phyloP scores from a whole-genome alignment of 2,888 invertebrate species.

The Drosophila affinis region DNA sequence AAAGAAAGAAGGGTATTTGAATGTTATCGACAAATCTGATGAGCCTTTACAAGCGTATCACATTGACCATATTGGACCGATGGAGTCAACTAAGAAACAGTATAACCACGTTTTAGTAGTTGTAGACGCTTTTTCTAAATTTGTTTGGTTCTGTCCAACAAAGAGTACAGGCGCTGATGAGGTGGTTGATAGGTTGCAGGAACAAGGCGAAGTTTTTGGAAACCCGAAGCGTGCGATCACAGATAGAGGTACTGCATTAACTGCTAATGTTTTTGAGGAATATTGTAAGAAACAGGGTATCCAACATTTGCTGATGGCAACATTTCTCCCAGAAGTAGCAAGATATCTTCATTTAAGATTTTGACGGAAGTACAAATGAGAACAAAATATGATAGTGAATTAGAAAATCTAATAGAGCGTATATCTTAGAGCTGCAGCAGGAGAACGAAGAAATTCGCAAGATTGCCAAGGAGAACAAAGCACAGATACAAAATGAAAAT shows the following conservation, averaged over 20 bases:
- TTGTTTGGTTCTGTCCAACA: conserved; percentile 14
- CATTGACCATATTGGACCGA: neutral
- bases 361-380: too few relatives aligned
- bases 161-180: conserved; percentile 5
- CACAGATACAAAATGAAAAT: too few relatives aligned
- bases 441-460: too few relatives aligned
- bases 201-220: neutral
- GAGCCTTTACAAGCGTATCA: conserved; percentile 1
- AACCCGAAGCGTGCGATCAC: neutral
- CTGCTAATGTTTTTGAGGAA: conserved; percentile 2
- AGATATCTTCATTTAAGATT: too few relatives aligned
- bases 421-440: too few relatives aligned
- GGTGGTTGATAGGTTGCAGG: neutral
- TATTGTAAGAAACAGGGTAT: neutral
- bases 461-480: too few relatives aligned
- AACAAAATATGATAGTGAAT: too few relatives aligned
- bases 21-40: too few relatives aligned
- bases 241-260: conserved; percentile 8
- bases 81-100: conserved; percentile 10
- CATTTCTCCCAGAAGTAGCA: too few relatives aligned
- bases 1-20: too few relatives aligned
- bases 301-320: too few relatives aligned
- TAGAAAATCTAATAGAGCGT: too few relatives aligned
- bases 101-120: conserved; percentile 9
- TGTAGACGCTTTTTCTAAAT: conserved; percentile 6